Evolutionary conservation across 64 coral and sea anemone genomes (phyloP).

Genomic region (Cladopsammia gracilis): DNA sequence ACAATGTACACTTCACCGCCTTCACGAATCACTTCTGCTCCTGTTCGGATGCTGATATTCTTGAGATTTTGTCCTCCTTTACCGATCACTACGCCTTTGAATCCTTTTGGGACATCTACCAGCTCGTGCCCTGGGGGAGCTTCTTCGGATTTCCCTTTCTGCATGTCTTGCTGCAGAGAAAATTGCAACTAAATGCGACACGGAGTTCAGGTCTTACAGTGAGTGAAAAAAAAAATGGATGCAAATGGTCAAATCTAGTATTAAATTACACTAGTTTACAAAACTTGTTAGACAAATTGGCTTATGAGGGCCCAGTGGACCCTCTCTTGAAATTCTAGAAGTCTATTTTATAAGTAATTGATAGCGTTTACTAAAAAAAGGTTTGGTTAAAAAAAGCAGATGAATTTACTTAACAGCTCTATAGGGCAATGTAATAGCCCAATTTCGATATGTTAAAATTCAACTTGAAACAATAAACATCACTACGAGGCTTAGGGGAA

Average conservation of each 20-base stretch:
- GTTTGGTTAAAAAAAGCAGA: too few species aligned
- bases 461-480: too few species aligned
- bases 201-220: neutral
- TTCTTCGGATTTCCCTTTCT: too few species aligned
- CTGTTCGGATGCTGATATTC: neutral
- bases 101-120: neutral
- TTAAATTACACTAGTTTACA: neutral
- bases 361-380: too few species aligned
- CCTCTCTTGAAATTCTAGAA: too few species aligned
- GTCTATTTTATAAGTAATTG: too few species aligned
- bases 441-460: too few species aligned
- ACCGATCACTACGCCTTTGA: neutral
- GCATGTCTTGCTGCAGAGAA: neutral
- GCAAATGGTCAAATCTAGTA: neutral
- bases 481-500: too few species aligned
- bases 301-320: too few species aligned
- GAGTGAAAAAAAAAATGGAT: neutral
- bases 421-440: too few species aligned
- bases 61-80: neutral
- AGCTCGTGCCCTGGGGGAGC: neutral
- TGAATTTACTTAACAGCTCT: too few species aligned
- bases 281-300: too few species aligned
- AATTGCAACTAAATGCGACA: neutral
- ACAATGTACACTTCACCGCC: neutral
- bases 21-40: neutral